Evolutionary conservation across 2,888 invertebrate species (phyloP), one percentile per base, ranked within the genome.

Genomic region (Dorcus parallelipipedus): DNA sequence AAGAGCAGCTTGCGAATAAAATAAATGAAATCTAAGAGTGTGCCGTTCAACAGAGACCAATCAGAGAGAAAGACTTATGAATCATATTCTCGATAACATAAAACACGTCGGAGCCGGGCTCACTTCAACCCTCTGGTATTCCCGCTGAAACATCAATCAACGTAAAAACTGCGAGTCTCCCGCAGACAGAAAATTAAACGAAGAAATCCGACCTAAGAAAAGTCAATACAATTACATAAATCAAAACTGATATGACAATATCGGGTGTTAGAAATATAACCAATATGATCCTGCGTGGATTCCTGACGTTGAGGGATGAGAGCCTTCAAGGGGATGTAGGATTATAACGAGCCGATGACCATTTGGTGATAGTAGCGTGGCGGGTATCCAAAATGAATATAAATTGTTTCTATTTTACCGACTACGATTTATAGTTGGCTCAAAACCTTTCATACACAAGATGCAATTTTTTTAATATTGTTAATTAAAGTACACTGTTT

Each of bases 161-260:
- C 42, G 26, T 39, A 50, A 56, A 56, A 56, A 50, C 51, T 56
- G 56, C 56, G 51, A 45, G 50, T 51, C 50, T 47, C 56, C 42
- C 45, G 38, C 38, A 43, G 52, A 49, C 54, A 62, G 66, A 65
- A 67, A 61, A 67, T 69, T 66, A 67, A 69, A 66, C 62, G 63
- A 63, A 61, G 59, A 61, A 57, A 58, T 55, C 65, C 38, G 65
- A 67, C 69, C 55, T 51, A 62, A 67, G 69, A 72, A 72, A 72
- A 75, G 73, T 75, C 74, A 73, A 75, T 75, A 73, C 74, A 75
- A 76, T 76, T 76, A 76, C 75, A 76, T 76, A 76, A 76, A 76
- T 76, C 76, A 75, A 71, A 62, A 68, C 70, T 73, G 74, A 75
- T 74, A 72, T 71, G 73, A 73, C 74, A 73, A 73, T 74, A 74